phyloP scores from a whole-genome alignment of 2,113 vertebrate genomes.

The Brienomyrus longianalis region DNA sequence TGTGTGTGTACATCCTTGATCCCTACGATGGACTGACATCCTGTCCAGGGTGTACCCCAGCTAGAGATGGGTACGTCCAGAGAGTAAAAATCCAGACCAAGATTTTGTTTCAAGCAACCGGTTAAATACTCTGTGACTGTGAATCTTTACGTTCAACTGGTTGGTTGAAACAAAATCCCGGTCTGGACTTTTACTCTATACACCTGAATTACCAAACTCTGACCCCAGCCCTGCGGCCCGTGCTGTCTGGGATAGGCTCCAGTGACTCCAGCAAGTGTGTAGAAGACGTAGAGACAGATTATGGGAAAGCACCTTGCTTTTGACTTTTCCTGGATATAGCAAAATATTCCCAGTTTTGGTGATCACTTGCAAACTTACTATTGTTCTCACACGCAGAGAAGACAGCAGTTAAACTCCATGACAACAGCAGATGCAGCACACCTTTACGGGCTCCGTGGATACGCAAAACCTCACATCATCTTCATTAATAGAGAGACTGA shows the following conservation, averaged over 20 bases:
- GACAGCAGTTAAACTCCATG: neutral
- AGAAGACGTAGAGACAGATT: neutral
- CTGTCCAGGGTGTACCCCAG: neutral
- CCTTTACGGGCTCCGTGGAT: neutral
- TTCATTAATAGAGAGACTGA: neutral
- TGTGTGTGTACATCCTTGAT: neutral
- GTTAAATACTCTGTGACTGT: too few species aligned
- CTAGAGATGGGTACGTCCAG: too few species aligned
- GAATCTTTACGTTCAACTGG: too few species aligned
- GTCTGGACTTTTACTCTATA: too few species aligned
- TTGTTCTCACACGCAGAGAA: neutral
- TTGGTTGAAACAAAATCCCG: too few species aligned
- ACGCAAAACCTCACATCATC: neutral
- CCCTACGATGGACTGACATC: neutral
- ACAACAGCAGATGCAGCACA: neutral
- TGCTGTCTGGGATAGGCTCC: neutral
- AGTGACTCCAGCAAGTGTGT: neutral
- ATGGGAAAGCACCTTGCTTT: neutral
- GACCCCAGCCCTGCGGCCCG: neutral
- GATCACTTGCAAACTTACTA: neutral
- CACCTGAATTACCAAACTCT: neutral
- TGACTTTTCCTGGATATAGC: neutral
- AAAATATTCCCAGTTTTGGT: neutral
- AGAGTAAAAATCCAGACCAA: too few species aligned
- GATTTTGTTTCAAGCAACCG: too few species aligned